phyloP scores from a whole-genome alignment of 2,797 vertebrate species.

The Parotocinclus haroldoi region DNA sequence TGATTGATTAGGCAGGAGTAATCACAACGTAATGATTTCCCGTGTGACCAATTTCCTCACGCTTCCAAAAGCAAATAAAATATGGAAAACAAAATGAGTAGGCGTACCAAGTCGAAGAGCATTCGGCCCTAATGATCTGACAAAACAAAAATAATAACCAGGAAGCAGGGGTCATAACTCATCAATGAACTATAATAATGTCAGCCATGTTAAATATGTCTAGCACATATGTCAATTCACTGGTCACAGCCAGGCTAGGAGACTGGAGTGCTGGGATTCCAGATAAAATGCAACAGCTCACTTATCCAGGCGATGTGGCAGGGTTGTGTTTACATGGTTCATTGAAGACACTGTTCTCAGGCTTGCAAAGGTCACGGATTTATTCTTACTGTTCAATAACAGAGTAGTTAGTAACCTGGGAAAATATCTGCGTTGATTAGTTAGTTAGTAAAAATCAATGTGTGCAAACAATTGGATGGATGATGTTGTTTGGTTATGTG shows the following conservation, averaged over 20 bases:
- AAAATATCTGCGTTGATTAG: too few species aligned
- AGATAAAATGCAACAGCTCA: too few species aligned
- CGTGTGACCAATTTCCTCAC: slow-evolving; percentile 74
- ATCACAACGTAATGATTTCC: slow-evolving; percentile 71
- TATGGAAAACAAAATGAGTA: slow-evolving; percentile 66
- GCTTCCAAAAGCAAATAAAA: slow-evolving; percentile 67
- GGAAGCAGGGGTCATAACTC: slow-evolving; percentile 65
- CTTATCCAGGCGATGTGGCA: too few species aligned
- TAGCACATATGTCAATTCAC: slow-evolving; percentile 45
- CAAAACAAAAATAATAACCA: slow-evolving; percentile 69
- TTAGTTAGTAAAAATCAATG: too few species aligned
- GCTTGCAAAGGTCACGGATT: too few species aligned
- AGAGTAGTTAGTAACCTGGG: too few species aligned
- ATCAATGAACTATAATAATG: slow-evolving; percentile 60
- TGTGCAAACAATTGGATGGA: too few species aligned
- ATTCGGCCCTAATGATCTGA: slow-evolving; percentile 73
- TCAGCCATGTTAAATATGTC: slow-evolving; percentile 71
- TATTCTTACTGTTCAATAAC: too few species aligned
- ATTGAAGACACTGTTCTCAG: too few species aligned
- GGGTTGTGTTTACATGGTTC: too few species aligned
- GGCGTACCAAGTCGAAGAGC: slow-evolving; percentile 52
- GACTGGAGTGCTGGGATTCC: slow-evolving; percentile 40
- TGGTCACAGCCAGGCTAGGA: slow-evolving; percentile 50
- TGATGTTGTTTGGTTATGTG: too few species aligned
- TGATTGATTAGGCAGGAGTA: slow-evolving; percentile 76